A percentile compares a stretch with the other conserved stretches of the same genome.
These are phyloP conservation scores for Hippasteria phrygiana DNA, from an alignment of 53 echinoderm and acorn worm genomes.

Conservation along the genomic window DNA sequence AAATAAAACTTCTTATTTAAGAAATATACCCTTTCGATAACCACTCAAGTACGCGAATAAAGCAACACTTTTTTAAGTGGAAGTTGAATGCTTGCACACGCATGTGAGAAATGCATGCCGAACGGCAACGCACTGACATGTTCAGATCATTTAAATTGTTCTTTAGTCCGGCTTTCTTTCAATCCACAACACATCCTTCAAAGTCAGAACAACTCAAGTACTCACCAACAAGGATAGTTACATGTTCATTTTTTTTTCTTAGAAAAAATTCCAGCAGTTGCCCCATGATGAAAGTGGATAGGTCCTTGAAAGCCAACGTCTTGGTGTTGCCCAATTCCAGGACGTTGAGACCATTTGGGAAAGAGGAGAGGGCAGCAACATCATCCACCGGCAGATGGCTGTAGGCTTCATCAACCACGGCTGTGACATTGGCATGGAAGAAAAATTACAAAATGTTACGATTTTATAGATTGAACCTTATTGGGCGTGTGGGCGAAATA, in stretches of 20 bases:
- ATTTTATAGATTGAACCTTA: no score
- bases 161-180: background rate
- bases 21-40: no score
- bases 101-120: no score
- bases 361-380: constrained; percentile 60
- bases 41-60: no score
- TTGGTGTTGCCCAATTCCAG: constrained; percentile 85
- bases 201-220: background rate
- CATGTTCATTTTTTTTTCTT: constrained; percentile 75
- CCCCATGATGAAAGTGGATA: constrained; percentile 73
- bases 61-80: no score
- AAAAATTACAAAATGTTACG: background rate
- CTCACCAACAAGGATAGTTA: constrained; percentile 90
- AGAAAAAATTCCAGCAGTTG: constrained; percentile 86
- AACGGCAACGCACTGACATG: no score
- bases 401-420: constrained; percentile 74
- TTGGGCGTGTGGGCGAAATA: no score
- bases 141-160: background rate
- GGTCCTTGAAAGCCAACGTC: constrained; percentile 92
- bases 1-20: no score
- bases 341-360: constrained; percentile 79
- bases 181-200: background rate
- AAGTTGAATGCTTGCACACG: no score
- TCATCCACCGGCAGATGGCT: constrained; percentile 69
- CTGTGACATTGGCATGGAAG: constrained; percentile 29